phyloP scores from a whole-genome alignment of 2,113 vertebrate genomes.

The Bungarus multicinctus region DNA sequence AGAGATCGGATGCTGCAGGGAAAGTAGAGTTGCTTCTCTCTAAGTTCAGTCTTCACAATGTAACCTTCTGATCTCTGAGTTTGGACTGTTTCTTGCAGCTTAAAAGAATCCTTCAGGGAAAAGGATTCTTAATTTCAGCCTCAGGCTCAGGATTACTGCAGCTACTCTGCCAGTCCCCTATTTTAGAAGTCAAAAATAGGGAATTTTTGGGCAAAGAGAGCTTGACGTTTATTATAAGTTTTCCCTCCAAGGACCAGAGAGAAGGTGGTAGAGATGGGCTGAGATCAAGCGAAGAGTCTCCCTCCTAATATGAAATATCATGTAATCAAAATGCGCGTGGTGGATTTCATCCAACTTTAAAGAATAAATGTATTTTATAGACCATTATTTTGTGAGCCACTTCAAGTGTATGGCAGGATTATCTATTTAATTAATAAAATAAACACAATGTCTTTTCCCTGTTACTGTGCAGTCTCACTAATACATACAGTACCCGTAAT shows the following conservation, averaged over 20 bases:
- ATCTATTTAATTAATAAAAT: neutral
- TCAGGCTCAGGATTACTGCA: too few species aligned
- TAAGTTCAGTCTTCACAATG: too few species aligned
- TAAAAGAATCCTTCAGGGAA: too few species aligned
- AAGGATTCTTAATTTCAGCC: too few species aligned
- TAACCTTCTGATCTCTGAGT: too few species aligned
- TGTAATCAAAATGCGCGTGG: neutral
- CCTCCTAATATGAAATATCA: neutral
- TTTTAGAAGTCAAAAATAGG: too few species aligned
- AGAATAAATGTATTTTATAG: neutral
- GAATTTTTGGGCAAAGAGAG: neutral
- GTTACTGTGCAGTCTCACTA: neutral
- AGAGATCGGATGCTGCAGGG: too few species aligned
- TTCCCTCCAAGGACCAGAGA: neutral
- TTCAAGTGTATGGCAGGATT: neutral
- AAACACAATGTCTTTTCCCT: neutral
- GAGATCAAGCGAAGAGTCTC: neutral
- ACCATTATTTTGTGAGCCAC: neutral
- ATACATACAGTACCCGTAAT: neutral
- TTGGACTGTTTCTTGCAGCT: too few species aligned
- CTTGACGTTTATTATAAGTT: neutral
- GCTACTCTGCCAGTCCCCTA: too few species aligned
- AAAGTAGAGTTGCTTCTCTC: too few species aligned
- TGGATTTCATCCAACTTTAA: neutral
- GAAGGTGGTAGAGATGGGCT: neutral